These are phyloP conservation scores for Tinea trinotella DNA, from an alignment of 2,888 invertebrate species.

Conservation along the genomic window DNA sequence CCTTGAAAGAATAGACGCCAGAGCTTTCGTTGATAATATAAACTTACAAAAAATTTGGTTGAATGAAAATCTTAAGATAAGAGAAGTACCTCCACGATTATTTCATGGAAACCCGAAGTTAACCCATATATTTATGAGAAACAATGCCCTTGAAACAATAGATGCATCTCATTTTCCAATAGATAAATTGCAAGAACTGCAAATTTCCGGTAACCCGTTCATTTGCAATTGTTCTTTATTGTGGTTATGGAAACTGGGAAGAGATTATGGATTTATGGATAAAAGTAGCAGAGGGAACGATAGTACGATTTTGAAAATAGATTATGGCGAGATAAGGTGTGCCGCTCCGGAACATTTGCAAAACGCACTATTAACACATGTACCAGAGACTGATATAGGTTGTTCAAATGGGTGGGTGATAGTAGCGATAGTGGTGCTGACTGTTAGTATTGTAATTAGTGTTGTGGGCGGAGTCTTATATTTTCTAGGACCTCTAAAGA, in stretches of 20 bases:
- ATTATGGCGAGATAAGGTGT: conserved; percentile 73
- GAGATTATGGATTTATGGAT: conserved; percentile 51
- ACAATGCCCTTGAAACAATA: conserved; percentile 81
- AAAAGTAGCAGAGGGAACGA: conserved; percentile 42
- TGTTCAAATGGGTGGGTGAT: conserved; percentile 76
- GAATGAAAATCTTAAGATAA: conserved; percentile 82
- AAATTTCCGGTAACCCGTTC: conserved; percentile 86
- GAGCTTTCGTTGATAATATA: conserved; percentile 89
- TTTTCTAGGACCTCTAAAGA: conserved; percentile 65
- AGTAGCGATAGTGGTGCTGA: conserved; percentile 65
- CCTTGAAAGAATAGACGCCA: conserved; percentile 79
- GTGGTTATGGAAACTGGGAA: conserved; percentile 85
- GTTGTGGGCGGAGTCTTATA: conserved; percentile 63
- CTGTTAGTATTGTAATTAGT: conserved; percentile 69
- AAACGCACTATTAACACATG: conserved; percentile 65
- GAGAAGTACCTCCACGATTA: conserved; percentile 82
- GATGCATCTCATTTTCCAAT: conserved; percentile 88
- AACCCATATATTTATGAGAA: conserved; percentile 81
- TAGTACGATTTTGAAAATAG: conserved; percentile 60
- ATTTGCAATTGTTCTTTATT: conserved; percentile 89
- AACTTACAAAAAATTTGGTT: conserved; percentile 84
- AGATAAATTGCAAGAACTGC: conserved; percentile 81
- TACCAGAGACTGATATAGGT: conserved; percentile 75
- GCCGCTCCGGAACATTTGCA: conserved; percentile 71
- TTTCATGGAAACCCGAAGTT: conserved; percentile 88